These are phyloP conservation scores for Camponotus floridanus DNA, from an alignment of 1,140 invertebrate species.

Conservation along the genomic window DNA sequence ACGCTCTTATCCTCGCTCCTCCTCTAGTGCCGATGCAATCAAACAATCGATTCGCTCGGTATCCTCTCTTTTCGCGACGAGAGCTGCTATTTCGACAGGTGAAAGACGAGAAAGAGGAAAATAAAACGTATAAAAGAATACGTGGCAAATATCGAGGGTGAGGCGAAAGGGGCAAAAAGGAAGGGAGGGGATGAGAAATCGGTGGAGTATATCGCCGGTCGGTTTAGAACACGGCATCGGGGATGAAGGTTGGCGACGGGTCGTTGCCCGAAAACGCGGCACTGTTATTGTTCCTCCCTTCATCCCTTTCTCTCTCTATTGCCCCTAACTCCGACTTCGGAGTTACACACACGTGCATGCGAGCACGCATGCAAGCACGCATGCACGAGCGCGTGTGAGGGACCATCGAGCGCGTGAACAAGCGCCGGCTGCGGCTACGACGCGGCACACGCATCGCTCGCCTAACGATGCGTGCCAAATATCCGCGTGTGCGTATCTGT, in stretches of 20 bases:
- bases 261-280: slow-evolving; percentile 85
- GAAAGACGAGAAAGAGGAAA: slow-evolving; percentile 60
- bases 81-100: slow-evolving; percentile 67
- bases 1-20: slow-evolving; percentile 4
- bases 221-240: slow-evolving; percentile 74
- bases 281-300: slow-evolving; percentile 82
- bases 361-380: slow-evolving; percentile 38
- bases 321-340: slow-evolving; percentile 74
- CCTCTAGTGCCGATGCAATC: slow-evolving; percentile 2
- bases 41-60: slow-evolving; percentile 54
- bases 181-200: slow-evolving; percentile 48
- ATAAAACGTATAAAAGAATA: slow-evolving; percentile 62
- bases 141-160: slow-evolving; percentile 18
- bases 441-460: slow-evolving; percentile 61
- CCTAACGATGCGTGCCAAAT: slow-evolving; percentile 62
- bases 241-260: slow-evolving; percentile 78
- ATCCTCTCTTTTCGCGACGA: slow-evolving; percentile 42
- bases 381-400: slow-evolving; percentile 32
- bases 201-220: slow-evolving; percentile 67
- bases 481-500: not conserved
- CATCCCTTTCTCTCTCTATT: slow-evolving; percentile 65
- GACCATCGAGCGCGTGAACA: slow-evolving; percentile 41
- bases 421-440: slow-evolving; percentile 39
- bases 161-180: slow-evolving; percentile 56
- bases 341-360: slow-evolving; percentile 65